Base-by-base conservation (phyloP, 2,888 invertebrate genomes). In the Acronicta psi region DNA sequence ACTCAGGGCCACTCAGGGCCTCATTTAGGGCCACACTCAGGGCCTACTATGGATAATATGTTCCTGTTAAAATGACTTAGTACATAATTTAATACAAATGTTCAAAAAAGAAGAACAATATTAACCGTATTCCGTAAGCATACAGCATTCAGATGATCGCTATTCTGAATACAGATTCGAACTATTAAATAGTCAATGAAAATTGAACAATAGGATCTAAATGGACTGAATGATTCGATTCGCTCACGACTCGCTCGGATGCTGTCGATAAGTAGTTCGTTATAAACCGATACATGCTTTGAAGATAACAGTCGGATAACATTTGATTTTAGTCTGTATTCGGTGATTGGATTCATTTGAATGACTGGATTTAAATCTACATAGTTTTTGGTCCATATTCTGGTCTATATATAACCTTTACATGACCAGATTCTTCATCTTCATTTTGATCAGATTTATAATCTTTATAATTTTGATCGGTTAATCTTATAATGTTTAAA, bases 171-270 rank as follows among this genome's bases (percentile, higher is more conserved):
- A 23, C 29, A 51, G 38, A 41, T 31, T 40, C 40, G 2, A 46
- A 64, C 51, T 49, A 41, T 51, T 69, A 47, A 63, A 57, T 52
- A 70, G 40, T 70, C 70, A 57, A 70, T 66, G 47, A 47, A 47
- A 44, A 40, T 47, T 25, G 47, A 66, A 70, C 71, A 70, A 66
- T 64, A 41, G 25, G 29, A 56, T 56, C 51, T 51, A 56, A 66
- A 47, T 64, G 65, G 31, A 41, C 8, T 11, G 23, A 51, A 51
- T 49, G 31, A 57, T 44, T 57, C 37, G 31, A 57, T 44, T 57
- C 37, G 51, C 25, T 25, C 51, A 47, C 57, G 70, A 64, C 7
- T 13, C 7, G 47, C 20, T 18, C 18, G 51, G 44, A 25, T 63
- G 43, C 42, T 40, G 43, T 54, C 23, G 38, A 44, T 62, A 63